Evolutionary conservation across 2,797 vertebrate species (phyloP).

Genomic region (Sebastes iracundus): DNA sequence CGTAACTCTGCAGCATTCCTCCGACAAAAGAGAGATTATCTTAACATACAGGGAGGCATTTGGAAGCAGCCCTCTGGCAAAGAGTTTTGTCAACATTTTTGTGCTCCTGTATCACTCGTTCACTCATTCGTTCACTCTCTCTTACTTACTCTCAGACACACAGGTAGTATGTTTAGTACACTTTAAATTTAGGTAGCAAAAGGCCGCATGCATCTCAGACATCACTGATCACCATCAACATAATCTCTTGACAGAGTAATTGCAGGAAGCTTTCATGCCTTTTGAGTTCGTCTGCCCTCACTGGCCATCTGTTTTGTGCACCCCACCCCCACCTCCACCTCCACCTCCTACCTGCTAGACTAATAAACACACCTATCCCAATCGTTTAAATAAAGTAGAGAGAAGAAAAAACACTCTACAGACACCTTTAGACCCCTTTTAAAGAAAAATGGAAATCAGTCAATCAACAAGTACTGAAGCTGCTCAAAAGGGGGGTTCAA

Average conservation of each 20-base stretch:
- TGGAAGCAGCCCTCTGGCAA: conserved; percentile 69
- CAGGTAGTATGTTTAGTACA: conserved; percentile 41
- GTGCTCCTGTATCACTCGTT: conserved; percentile 65
- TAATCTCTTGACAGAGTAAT: conserved; percentile 80
- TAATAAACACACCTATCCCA: conserved; percentile 28
- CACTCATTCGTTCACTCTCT: conserved; percentile 32
- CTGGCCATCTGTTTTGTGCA: conserved; percentile 72
- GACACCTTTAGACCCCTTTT: not conserved
- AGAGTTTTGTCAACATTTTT: conserved; percentile 71
- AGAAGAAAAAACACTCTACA: not conserved
- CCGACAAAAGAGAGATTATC: conserved; percentile 81
- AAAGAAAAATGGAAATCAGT: not conserved
- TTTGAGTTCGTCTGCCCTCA: conserved; percentile 77
- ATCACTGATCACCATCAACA: conserved; percentile 69
- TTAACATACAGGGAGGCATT: conserved; percentile 65
- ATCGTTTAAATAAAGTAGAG: conserved; percentile 22
- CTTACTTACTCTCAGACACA: conserved; percentile 14
- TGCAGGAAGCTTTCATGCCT: conserved; percentile 77
- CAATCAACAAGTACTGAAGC: not conserved
- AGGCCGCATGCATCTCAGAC: conserved; percentile 59
- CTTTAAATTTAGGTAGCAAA: conserved; percentile 58
- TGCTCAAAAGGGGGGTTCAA: not conserved
- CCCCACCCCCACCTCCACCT: conserved; percentile 28
- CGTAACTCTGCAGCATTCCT: conserved; percentile 73
- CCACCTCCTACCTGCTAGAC: conserved; percentile 37